Percentiles rank a stretch among this genome's conserved stretches.
These are phyloP conservation scores for human (Homo sapiens) DNA, from an alignment of 2,113 vertebrate species.

Conservation along the genomic window GRCh38 chr2:15809001-15809500, in stretches of 20 bases:
- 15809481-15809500: slow-evolving; percentile 93
- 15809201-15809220: slow-evolving; percentile 67
- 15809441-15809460: slow-evolving; percentile 72
- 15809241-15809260: slow-evolving; percentile 80
- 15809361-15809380: slow-evolving; percentile 90
- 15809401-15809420: slow-evolving; percentile 88
- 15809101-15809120: slow-evolving; percentile 88
- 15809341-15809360: slow-evolving; percentile 90
- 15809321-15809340: slow-evolving; percentile 86
- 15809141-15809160: slow-evolving; percentile 87
- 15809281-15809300: slow-evolving; percentile 91
- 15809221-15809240: slow-evolving; percentile 86
- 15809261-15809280: slow-evolving; percentile 82
- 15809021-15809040: slow-evolving; percentile 90
- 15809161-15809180: slow-evolving; percentile 83
- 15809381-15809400: slow-evolving; percentile 84
- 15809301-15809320: slow-evolving; percentile 85
- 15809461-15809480: slow-evolving; percentile 88
- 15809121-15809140: slow-evolving; percentile 88
- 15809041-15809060: slow-evolving; percentile 86
- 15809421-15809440: slow-evolving; percentile 82
- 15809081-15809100: slow-evolving; percentile 88
- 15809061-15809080: slow-evolving; percentile 89
- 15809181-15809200: slow-evolving; percentile 82
- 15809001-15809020: slow-evolving; percentile 88